Evolutionary conservation across 2,888 invertebrate species (phyloP), one percentile per base, ranked within the genome.

Genomic region (Drosophila melanosoma): DNA sequence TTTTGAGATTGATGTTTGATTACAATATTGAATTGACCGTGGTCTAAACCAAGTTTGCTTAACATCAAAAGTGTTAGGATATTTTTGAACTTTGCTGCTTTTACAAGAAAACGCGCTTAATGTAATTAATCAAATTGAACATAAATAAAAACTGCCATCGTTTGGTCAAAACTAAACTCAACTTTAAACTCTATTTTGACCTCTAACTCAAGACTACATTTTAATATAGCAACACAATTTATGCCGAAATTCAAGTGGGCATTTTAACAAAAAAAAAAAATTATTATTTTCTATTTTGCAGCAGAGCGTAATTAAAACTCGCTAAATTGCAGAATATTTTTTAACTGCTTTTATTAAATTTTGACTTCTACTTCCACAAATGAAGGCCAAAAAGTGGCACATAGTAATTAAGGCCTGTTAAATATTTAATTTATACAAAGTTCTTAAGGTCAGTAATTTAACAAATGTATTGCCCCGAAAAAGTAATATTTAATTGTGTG

Each of bases 361-460:
- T 40, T 12, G 15, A 6, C 54, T 26, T 35, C 1, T 10, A 54
- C 49, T 35, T 36, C n/a, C 6, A n/a, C 32, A 36, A 15, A 11
- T 42, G 52, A 76, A 77, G 76, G 76, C 66, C 57, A 69, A 65
- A 51, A 51, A n/a, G 12, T 7, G 17, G 20, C 63, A 33, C 12
- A 11, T 26, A 45, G 11, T 54, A 26, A 23, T 67, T 42, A 33
- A 23, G 15, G 53, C 15, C n/a, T 29, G 65, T 52, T 33, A 35
- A 26, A 35, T 53, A 35, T 11, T 15, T 49, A 11, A 23, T 35
- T 10, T 20, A 23, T 6, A 20, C 11, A 26, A 26, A 40, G 29
- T 56, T 40, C 56, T 56, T 56, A 29, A 56, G 56, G 38, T n/a
- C 29, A 40, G n/a, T 38, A n/a, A 26, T 17, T 23, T 53, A 10